Evolutionary conservation across 2,797 vertebrate genomes (phyloP), one percentile per base, ranked within the genome.

Genomic region (Sebastes nivosus): DNA sequence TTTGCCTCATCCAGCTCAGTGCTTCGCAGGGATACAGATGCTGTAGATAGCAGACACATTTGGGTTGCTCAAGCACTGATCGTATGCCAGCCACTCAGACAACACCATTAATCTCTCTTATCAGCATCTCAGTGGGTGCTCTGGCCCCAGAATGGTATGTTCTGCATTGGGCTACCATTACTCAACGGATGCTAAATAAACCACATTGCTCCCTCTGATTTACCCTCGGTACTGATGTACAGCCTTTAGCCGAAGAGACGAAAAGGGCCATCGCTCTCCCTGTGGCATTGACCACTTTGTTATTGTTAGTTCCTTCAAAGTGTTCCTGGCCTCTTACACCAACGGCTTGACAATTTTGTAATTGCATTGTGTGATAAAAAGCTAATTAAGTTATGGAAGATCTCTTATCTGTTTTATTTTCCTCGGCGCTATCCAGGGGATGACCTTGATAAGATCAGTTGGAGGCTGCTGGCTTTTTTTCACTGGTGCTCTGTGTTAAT

Each of bases 21-120:
- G 92, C 93, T 92, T 92, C 60, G 81, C 90, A 87, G 83, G 88
- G 92, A 95, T 95, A 92, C 95, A 95, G 95, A 96, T 96, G 94
- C 93, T 91, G 93, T 91, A 92, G 95, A 96, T 96, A 95, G 94
- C 87, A 90, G 93, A 95, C 94, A 94, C 94, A 95, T 96, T 96
- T 94, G 91, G 93, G 92, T 93, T 95, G 93, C 94, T 94, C 92
- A 83, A 92, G 93, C 93, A 89, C 93, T 95, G 95, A 95, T 95
- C 90, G 83, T 91, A 93, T 90, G 94, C 95, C 94, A 96, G 90
- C 93, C 85, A 78, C 89, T 94, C 91, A 92, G 95, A 96, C 94
- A 96, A 95, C 94, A 94, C 94, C 95, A 96, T 96, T 96, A 96
- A 96, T 96, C 95, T 96, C 95, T 90, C 96, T 96, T 96, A 96